These are phyloP conservation scores for Drosophila pandora DNA, from an alignment of 1,140 invertebrate species.

Conservation along the genomic window DNA sequence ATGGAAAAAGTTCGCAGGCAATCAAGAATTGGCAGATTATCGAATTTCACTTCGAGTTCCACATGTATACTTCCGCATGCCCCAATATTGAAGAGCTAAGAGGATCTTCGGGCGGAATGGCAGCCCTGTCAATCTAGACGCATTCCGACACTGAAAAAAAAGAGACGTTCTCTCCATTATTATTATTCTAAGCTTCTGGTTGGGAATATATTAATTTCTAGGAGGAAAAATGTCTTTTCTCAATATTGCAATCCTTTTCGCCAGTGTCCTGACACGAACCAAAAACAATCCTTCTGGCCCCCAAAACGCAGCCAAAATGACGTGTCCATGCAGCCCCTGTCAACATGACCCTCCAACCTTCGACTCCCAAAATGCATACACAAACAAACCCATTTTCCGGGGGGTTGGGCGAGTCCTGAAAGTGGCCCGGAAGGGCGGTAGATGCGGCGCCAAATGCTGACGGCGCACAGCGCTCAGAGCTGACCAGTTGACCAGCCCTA, in stretches of 20 bases:
- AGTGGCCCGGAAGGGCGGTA: background rate
- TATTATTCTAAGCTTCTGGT: too few relatives aligned
- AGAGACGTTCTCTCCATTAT: too few relatives aligned
- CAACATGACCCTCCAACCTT: constrained; percentile 53
- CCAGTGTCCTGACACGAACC: constrained; percentile 10
- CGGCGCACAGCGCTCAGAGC: constrained; percentile 25
- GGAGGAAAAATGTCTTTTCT: background rate
- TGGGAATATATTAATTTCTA: background rate
- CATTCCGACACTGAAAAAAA: background rate
- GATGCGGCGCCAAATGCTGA: constrained; percentile 65
- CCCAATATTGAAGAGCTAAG: constrained; percentile 17
- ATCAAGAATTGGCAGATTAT: constrained; percentile 48
- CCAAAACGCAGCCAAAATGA: constrained; percentile 49
- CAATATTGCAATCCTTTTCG: background rate
- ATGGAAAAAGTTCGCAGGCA: constrained; percentile 42
- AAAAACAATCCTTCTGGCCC: constrained; percentile 8
- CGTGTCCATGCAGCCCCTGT: constrained; percentile 73
- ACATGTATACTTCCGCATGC: background rate
- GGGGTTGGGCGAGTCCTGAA: background rate
- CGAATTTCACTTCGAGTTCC: constrained; percentile 21
- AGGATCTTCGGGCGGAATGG: constrained; percentile 23
- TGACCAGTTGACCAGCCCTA: constrained; percentile 58
- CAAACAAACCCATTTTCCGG: constrained; percentile 13
- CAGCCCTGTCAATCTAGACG: constrained; percentile 49
- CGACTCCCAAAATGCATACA: constrained; percentile 17